A percentile compares a stretch with the other conserved stretches of the same genome.
phyloP scores from a whole-genome alignment of 2,888 invertebrate species.

The Dugesia japonica region DNA sequence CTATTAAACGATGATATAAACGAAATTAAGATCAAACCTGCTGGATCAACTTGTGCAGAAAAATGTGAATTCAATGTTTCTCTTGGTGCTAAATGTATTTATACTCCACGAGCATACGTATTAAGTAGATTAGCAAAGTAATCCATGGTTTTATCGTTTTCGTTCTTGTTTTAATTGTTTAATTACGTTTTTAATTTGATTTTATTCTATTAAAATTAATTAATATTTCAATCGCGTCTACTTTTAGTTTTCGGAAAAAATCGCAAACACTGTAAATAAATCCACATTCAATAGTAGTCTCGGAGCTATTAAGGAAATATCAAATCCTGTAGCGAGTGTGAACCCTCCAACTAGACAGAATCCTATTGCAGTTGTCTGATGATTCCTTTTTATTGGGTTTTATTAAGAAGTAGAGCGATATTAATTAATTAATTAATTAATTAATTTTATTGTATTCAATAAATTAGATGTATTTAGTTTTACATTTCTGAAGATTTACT shows the following conservation, averaged over 20 bases:
- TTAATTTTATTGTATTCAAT: too few relatives aligned
- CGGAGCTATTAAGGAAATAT: neutral
- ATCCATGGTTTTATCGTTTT: neutral
- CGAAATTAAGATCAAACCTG: slow-evolving; percentile 5
- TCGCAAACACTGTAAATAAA: neutral
- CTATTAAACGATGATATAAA: too few relatives aligned
- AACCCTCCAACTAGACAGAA: neutral
- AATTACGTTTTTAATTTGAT: neutral
- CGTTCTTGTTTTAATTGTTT: neutral
- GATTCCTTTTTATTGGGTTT: too few relatives aligned
- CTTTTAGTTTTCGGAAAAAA: slow-evolving; percentile 1
- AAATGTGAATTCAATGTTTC: neutral
- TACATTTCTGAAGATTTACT: too few relatives aligned
- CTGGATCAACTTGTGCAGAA: neutral
- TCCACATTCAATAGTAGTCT: neutral
- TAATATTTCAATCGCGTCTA: too few relatives aligned
- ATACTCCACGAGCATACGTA: neutral
- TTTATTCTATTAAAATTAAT: neutral
- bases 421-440: too few relatives aligned
- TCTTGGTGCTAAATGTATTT: neutral
- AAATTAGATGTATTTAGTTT: too few relatives aligned
- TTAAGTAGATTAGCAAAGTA: neutral
- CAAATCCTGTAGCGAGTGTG: neutral
- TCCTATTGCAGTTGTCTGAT: neutral
- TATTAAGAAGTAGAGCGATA: too few relatives aligned